Conservation (phyloP, 2,113 vertebrate genomes). For the Meles meles region DNA sequence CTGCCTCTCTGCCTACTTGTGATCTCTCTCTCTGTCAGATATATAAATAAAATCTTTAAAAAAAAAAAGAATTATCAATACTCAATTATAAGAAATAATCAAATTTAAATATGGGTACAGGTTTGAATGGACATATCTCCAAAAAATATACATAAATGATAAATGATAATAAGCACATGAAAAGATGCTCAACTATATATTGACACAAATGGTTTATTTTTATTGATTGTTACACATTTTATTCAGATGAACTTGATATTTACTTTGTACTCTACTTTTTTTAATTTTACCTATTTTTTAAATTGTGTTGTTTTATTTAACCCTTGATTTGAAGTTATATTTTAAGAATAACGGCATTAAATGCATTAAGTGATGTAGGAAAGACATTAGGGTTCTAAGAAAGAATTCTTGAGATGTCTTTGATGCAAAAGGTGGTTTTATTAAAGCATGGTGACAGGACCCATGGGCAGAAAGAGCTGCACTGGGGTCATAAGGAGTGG, state of each 20-base stretch:
- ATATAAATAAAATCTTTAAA: too few relatives aligned
- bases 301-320: not conserved
- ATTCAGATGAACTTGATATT: not conserved
- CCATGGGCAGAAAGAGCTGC: not conserved
- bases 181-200: not conserved
- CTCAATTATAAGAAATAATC: too few relatives aligned
- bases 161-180: too few relatives aligned
- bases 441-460: not conserved
- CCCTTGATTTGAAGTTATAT: not conserved
- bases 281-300: not conserved
- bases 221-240: not conserved
- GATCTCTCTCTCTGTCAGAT: too few relatives aligned
- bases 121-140: too few relatives aligned
- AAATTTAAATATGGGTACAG: too few relatives aligned
- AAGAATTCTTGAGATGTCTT: too few relatives aligned
- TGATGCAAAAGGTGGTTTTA: not conserved
- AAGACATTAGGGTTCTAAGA: not conserved
- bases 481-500: not conserved
- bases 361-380: not conserved
- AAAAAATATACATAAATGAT: too few relatives aligned
- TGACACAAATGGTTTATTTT: not conserved
- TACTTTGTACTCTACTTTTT: not conserved
- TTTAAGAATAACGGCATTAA: not conserved
- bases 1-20: too few relatives aligned
- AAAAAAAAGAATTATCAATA: too few relatives aligned